Evolutionary conservation across 1,140 invertebrate genomes (phyloP), one percentile per base, ranked within the genome.

Genomic region (Pogonognathellus flavescens): DNA sequence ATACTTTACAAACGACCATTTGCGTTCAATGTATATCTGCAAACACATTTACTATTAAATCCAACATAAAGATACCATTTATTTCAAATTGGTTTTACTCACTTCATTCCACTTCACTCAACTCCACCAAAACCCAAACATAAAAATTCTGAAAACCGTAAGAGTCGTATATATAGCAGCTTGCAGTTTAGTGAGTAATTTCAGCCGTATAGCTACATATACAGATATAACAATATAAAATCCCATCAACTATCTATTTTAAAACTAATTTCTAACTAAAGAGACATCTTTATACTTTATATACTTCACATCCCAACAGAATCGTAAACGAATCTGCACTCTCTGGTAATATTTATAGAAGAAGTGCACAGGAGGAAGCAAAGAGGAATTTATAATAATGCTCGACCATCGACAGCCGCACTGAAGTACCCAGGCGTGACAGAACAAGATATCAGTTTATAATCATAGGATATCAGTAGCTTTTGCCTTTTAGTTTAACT

Each of bases 401-500:
- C 49, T 52, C 72, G 50, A 55, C 80, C 80, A 57, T 81, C 52
- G 80, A 55, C 80, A 81, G 80, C 25, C 41, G 16, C 72, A 57
- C 18, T 53, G 76, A 81, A 25, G 18, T 22, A 53, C 22, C 25
- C 22, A 81, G 80, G 22, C 80, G 80, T 81, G 52, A 55, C 80
- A 55, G 55, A 81, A 81, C 80, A 81, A 81, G 80, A 81, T 55
- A 81, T 81, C 50, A 53, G 50, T 31, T 81, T 53, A 22, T 81
- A 66, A 66, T 22, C 62, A 66, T 66, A 66, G 20, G 22, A 41
- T 41, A n/a, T n/a, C n/a, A 18, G 22, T 18, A 18, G 59, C 62
- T 31, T 13, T 66, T 25, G 1, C 13, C 62, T 66, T 66, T 66
- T 66, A 66, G 62, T 66, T 66, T 25, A 66, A 66, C 62, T 66